These are phyloP conservation scores for Chaunax sp. DNA, from an alignment of 2,797 vertebrate species.

Conservation along the genomic window DNA sequence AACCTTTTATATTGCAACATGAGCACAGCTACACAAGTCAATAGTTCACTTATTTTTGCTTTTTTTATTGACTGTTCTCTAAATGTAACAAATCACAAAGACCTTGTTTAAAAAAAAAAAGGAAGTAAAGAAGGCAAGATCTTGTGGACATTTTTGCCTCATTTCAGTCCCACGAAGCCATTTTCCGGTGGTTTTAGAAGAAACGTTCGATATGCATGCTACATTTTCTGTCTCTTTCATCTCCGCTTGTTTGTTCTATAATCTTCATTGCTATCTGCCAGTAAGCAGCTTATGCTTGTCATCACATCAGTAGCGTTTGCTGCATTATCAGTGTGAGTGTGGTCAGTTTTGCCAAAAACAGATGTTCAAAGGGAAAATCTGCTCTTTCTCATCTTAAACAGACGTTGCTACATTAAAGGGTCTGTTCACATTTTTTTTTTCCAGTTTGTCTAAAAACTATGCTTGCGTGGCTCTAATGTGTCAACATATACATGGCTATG, in stretches of 20 bases:
- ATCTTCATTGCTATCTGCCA: slow-evolving; percentile 4
- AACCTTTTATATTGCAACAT: slow-evolving; percentile 7
- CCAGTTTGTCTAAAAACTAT: no score
- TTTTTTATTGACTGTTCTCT: background rate
- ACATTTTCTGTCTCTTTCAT: background rate
- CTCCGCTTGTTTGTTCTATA: slow-evolving; percentile 6
- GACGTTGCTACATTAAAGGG: no score
- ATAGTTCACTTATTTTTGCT: background rate
- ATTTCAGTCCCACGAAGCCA: background rate
- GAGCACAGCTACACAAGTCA: no score
- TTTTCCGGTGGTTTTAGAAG: background rate
- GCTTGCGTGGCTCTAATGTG: no score
- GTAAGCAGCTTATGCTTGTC: slow-evolving; percentile 1
- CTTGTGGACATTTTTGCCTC: no score
- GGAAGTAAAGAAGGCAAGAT: no score
- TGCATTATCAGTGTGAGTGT: no score
- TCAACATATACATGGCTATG: no score
- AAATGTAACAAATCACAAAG: background rate
- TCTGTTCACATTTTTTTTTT: no score
- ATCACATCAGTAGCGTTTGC: background rate
- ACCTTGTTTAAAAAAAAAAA: background rate
- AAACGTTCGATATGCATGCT: background rate
- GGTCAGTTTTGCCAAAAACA: no score
- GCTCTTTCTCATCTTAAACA: no score
- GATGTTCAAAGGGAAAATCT: no score